Evolutionary conservation across 2,888 invertebrate genomes (phyloP).

Genomic region (Harpalus rubripes): DNA sequence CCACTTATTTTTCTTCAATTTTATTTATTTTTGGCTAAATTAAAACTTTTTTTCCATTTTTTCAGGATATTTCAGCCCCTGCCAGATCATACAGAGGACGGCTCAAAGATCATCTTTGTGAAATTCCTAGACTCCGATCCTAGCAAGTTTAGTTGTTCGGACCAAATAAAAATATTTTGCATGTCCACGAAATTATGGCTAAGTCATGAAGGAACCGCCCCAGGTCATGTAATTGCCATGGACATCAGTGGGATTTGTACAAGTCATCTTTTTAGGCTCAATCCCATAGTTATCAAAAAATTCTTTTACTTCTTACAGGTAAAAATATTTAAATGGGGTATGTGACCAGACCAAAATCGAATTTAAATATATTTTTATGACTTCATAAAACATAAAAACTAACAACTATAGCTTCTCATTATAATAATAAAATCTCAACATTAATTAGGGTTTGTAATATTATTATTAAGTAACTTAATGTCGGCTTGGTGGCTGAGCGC

Average conservation of each 20-base stretch:
- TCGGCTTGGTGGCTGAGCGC: no score
- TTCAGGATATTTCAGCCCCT: conserved; percentile 75
- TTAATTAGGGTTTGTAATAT: no score
- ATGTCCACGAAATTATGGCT: conserved; percentile 78
- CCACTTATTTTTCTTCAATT: no score
- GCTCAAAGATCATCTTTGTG: conserved; percentile 73
- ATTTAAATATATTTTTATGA: no score
- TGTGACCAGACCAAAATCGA: no score
- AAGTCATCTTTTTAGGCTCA: conserved; percentile 83
- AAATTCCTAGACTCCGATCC: conserved; percentile 72
- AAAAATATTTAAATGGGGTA: conserved; percentile 7
- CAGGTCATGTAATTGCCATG: conserved; percentile 82
- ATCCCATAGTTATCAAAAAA: conserved; percentile 83
- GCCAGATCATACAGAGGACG: conserved; percentile 72
- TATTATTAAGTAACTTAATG: no score
- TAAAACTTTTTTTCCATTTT: conserved; percentile 68
- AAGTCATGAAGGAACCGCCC: conserved; percentile 78
- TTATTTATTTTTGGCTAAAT: no score
- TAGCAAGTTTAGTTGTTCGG: conserved; percentile 73
- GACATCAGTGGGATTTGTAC: conserved; percentile 82
- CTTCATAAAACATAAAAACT: no score
- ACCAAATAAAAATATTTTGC: conserved; percentile 72
- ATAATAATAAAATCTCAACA: no score
- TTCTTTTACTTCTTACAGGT: conserved; percentile 85
- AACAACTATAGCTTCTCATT: no score